These are phyloP conservation scores for Euplagia quadripunctaria DNA, from an alignment of 2,888 invertebrate genomes.

Conservation along the genomic window DNA sequence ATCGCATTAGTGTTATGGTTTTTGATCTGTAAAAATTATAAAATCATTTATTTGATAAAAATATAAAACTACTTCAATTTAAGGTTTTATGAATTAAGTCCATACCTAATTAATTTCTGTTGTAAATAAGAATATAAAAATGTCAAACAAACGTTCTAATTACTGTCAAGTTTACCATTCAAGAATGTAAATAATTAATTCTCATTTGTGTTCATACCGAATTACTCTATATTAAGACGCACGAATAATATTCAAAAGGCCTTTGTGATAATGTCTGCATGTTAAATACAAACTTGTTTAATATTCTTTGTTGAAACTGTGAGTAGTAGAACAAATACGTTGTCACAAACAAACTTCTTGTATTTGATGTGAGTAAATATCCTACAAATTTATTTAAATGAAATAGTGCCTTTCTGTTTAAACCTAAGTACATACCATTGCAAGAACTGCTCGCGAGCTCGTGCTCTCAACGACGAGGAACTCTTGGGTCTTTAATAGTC, in stretches of 20 bases:
- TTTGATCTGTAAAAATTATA: not conserved
- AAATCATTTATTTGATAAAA: no score
- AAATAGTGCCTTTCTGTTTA: not conserved
- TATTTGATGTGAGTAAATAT: not conserved
- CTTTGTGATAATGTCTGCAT: slow-evolving; percentile 3
- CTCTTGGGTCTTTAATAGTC: not conserved
- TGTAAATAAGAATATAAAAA: no score
- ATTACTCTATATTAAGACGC: slow-evolving; percentile 1
- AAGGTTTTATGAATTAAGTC: no score
- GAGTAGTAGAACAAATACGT: slow-evolving; percentile 4
- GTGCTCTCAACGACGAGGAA: not conserved
- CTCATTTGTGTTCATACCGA: not conserved
- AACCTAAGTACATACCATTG: not conserved
- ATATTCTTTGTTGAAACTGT: not conserved
- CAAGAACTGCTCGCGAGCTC: not conserved
- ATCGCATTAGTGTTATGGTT: not conserved
- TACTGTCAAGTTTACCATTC: not conserved
- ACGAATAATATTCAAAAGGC: slow-evolving; percentile 2
- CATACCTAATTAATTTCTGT: no score
- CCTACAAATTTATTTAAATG: not conserved
- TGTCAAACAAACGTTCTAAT: not conserved
- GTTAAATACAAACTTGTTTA: slow-evolving; percentile 4
- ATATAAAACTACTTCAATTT: no score
- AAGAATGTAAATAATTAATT: slow-evolving; percentile 6
- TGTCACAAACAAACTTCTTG: slow-evolving; percentile 1